A percentile compares a stretch with the other conserved stretches of the same genome.
Evolutionary conservation across 1,140 invertebrate genomes (phyloP).

Genomic region (Aethina tumida): DNA sequence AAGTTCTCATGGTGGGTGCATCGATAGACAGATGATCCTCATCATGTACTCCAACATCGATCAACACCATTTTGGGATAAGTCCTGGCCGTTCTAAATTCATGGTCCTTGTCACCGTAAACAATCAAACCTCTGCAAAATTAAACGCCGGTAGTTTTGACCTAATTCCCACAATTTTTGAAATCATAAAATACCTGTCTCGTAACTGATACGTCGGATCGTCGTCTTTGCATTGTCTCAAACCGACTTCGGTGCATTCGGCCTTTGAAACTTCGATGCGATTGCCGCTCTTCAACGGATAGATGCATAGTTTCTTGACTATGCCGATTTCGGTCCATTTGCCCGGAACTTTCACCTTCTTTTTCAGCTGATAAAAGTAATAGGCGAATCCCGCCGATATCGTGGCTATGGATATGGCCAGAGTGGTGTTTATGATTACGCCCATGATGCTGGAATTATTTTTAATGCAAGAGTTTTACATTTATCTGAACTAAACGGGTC

Average conservation of each 20-base stretch:
- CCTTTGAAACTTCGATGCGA: constrained; percentile 24
- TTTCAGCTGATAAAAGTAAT: too few relatives aligned
- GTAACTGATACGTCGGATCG: constrained; percentile 20
- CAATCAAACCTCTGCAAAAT: constrained; percentile 28
- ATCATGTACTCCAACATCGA: constrained; percentile 29
- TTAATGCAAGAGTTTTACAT: too few relatives aligned
- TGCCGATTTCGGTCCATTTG: constrained; percentile 31
- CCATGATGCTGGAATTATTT: too few relatives aligned
- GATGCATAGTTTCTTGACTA: constrained; percentile 24
- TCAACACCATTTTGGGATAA: constrained; percentile 30
- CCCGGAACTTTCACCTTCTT: too few relatives aligned
- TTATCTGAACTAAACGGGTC: too few relatives aligned
- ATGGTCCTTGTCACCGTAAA: constrained; percentile 27
- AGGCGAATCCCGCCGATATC: too few relatives aligned
- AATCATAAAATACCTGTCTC: constrained; percentile 30
- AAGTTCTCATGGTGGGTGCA: constrained; percentile 29
- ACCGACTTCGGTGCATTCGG: constrained; percentile 27
- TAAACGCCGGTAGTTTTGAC: too few relatives aligned
- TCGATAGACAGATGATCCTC: constrained; percentile 27
- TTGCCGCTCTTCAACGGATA: constrained; percentile 34
- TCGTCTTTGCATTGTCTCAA: constrained; percentile 20
- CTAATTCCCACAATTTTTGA: too few relatives aligned
- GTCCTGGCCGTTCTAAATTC: constrained; percentile 28
- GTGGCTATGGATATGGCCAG: too few relatives aligned
- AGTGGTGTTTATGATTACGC: too few relatives aligned